Conservation (phyloP, 2,797 vertebrate genomes). For the Phalanger gymnotis region DNA sequence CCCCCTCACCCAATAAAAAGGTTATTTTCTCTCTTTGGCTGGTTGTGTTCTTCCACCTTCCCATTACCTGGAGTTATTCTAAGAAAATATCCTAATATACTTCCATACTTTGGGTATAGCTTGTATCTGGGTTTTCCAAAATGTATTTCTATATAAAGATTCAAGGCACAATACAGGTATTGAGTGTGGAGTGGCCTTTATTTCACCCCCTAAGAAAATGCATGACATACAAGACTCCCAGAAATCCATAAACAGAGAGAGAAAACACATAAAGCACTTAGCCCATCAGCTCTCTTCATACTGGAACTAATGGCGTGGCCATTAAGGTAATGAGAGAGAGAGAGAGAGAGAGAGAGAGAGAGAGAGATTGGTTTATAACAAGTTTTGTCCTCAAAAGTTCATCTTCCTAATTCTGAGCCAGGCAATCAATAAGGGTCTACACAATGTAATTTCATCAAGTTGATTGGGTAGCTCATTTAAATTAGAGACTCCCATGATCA, state of each 20-base stretch:
- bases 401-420: neutral
- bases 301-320: too few relatives aligned
- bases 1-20: neutral
- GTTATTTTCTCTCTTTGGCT: neutral
- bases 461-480: neutral
- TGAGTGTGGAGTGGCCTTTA: neutral
- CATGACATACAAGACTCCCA: neutral
- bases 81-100: neutral
- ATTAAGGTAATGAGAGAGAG: too few relatives aligned
- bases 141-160: neutral
- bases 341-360: neutral
- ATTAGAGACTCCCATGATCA: neutral
- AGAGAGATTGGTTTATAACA: neutral
- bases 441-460: neutral
- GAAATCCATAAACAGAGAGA: neutral
- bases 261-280: neutral
- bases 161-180: neutral
- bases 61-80: neutral
- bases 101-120: neutral
- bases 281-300: neutral
- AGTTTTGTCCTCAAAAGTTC: neutral
- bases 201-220: neutral
- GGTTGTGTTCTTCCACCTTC: neutral
- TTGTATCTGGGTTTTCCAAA: neutral
- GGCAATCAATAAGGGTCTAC: neutral